Evolutionary conservation across 2,113 vertebrate genomes (phyloP).

Genomic region (Cairina moschata): DNA sequence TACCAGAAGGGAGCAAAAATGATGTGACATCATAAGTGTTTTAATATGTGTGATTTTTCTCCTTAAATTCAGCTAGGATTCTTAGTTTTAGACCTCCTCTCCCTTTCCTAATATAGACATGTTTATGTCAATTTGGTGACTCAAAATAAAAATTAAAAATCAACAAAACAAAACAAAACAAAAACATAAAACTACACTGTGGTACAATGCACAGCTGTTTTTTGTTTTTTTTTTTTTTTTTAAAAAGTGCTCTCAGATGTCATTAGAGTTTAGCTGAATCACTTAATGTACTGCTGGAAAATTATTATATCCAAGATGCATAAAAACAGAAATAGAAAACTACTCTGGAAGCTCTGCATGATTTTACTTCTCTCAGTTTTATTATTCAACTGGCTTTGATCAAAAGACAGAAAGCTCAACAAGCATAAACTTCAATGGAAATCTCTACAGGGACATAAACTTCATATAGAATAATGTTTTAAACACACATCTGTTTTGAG

Average conservation of each 20-base stretch:
- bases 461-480: background rate
- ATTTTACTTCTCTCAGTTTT: background rate
- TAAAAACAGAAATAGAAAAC: background rate
- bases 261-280: background rate
- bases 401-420: background rate
- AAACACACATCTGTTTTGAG: constrained; percentile 31
- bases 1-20: background rate
- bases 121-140: background rate
- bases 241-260: background rate
- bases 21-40: background rate
- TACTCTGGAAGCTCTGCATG: background rate
- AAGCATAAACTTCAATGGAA: background rate
- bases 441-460: background rate
- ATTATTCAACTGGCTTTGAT: background rate
- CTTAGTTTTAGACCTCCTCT: background rate
- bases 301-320: background rate
- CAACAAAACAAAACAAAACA: too few species aligned
- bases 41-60: background rate
- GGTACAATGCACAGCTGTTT: background rate
- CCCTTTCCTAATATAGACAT: background rate
- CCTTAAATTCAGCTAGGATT: background rate
- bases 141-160: background rate
- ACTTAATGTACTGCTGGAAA: background rate
- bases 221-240: too few species aligned
- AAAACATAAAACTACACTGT: background rate